These are phyloP conservation scores for Ctenosaura bakeri DNA, from an alignment of 2,797 vertebrate genomes.

Conservation along the genomic window DNA sequence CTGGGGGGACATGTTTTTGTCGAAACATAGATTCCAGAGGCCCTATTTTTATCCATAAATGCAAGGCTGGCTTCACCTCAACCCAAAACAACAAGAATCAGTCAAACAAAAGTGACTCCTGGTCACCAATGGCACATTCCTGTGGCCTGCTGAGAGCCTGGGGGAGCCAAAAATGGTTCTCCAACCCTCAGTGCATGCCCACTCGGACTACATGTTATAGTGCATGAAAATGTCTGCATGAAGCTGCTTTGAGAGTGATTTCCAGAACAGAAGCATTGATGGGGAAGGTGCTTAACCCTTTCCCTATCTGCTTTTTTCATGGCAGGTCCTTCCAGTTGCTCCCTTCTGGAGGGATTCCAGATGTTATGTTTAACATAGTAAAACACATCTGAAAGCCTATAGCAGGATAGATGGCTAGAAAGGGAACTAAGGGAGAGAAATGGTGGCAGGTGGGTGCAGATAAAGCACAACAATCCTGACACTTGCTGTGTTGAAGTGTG, in stretches of 20 bases:
- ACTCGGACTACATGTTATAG: neutral
- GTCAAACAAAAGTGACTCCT: too few relatives aligned
- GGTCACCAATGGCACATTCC: too few relatives aligned
- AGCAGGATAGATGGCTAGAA: neutral
- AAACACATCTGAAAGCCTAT: neutral
- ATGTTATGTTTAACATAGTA: neutral
- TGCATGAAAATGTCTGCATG: neutral
- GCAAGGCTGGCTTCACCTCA: too few relatives aligned
- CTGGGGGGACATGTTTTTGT: too few relatives aligned
- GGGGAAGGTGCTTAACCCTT: neutral
- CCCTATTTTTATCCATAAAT: too few relatives aligned
- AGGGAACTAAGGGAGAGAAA: neutral
- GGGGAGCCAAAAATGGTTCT: too few relatives aligned
- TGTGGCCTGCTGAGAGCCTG: too few relatives aligned
- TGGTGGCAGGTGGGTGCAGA: neutral
- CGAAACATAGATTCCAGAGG: too few relatives aligned
- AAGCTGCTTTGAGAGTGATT: neutral
- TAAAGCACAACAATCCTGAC: neutral
- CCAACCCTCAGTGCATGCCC: neutral
- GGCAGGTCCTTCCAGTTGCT: neutral
- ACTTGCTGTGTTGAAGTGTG: neutral
- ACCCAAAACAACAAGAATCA: too few relatives aligned
- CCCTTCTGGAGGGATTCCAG: neutral
- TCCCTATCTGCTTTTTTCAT: neutral
- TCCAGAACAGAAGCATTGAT: neutral